Evolutionary conservation across 2,888 invertebrate genomes (phyloP), one percentile per base, ranked within the genome.

Genomic region (Tipula helvola): DNA sequence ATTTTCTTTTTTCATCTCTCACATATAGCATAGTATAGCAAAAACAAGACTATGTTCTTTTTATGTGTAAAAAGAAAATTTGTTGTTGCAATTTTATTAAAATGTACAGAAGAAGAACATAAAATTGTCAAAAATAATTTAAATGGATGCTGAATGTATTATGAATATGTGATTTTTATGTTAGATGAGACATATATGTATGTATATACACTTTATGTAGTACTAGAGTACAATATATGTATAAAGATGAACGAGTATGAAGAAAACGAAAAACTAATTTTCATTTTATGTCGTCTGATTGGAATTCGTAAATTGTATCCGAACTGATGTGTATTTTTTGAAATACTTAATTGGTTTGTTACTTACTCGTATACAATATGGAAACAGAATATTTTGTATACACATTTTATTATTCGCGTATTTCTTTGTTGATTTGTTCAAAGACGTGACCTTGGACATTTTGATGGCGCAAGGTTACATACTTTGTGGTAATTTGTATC

Each of bases 121-220:
- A 71, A 71, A 71, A 71, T 85, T 85, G 85, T 42, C 85, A 85
- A 85, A 85, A 85, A 85, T 85, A 85, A 85, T 85, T 85, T 85
- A 42, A 85, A 85, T 85, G 85, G 42, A 85, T 85, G 85, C 71
- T 71, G 71, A 28, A 71, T 85, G 42, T 85, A 41, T 85, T 85
- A 85, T 85, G 85, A 85, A 42, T 85, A 85, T 85, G 85, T 85
- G 85, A 85, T 85, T 85, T 85, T 85, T 71, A 71, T 71, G 71
- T 71, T 71, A 28, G 7, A 71, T 71, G 71, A 71, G 71, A 71
- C 71, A 10, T 71, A 71, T n/a, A 16, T 16, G 0, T 39, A 39
- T 7, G 7, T 7, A 39, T 7, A 39, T 39, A 39, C 39, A 39
- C 28, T 28, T 28, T 13, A 52, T 52, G 16, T 16, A 52, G 52